Evolutionary conservation across 2,888 invertebrate species (phyloP).

Genomic region (Eupelmus urozonus): DNA sequence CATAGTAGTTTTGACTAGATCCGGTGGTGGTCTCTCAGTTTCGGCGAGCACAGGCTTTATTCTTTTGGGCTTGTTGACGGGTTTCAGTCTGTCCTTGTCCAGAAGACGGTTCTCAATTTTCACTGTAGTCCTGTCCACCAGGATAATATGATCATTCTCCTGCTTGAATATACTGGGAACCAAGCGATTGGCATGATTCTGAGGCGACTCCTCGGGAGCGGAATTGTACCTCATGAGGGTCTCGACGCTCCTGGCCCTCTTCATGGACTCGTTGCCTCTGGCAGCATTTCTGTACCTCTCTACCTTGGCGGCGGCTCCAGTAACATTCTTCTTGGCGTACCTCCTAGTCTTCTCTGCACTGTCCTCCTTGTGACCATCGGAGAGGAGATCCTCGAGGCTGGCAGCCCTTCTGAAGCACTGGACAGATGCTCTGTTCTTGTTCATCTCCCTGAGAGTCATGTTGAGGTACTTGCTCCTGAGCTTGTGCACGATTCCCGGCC

Average conservation of each 20-base stretch:
- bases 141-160: conserved; percentile 79
- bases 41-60: conserved; percentile 84
- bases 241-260: conserved; percentile 92
- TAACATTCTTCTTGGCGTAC: conserved; percentile 67
- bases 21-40: conserved; percentile 90
- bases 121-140: conserved; percentile 73
- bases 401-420: conserved; percentile 86
- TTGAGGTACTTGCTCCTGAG: conserved; percentile 92
- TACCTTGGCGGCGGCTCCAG: conserved; percentile 62
- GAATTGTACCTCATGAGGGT: conserved; percentile 85
- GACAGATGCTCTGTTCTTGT: conserved; percentile 83
- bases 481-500: conserved; percentile 93
- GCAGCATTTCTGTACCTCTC: conserved; percentile 79
- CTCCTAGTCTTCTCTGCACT: conserved; percentile 63
- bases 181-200: conserved; percentile 44
- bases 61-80: conserved; percentile 81
- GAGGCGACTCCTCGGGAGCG: conserved; percentile 52
- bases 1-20: conserved; percentile 91
- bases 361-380: conserved; percentile 82
- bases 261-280: conserved; percentile 83
- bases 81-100: conserved; percentile 75
- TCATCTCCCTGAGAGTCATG: conserved; percentile 86
- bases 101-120: conserved; percentile 73
- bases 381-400: conserved; percentile 89
- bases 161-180: conserved; percentile 61